A percentile compares a stretch with the other conserved stretches of the same genome.
phyloP scores from a whole-genome alignment of 2,797 vertebrate species.

The Oreochromis mossambicus region DNA sequence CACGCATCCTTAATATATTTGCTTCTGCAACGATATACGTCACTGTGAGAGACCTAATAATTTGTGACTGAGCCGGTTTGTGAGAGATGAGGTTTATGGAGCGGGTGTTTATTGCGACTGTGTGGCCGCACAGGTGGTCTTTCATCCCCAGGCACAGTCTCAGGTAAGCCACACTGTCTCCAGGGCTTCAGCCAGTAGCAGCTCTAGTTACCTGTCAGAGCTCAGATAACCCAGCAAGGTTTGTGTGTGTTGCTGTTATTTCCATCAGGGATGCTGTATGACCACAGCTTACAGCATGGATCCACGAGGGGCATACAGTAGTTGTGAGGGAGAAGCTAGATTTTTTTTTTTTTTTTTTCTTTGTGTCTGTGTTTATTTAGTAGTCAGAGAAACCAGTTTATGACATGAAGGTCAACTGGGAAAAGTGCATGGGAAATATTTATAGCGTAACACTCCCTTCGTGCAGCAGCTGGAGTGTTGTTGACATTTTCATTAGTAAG shows the following conservation, averaged over 20 bases:
- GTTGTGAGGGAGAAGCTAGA: not conserved
- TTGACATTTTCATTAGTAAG: not conserved
- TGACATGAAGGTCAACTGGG: not conserved
- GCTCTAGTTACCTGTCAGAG: conserved; percentile 62
- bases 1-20: not conserved
- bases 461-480: not conserved
- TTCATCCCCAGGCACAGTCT: conserved; percentile 23
- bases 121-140: not conserved
- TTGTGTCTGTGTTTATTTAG: not conserved
- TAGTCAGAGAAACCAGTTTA: not conserved
- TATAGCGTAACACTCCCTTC: not conserved
- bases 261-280: conserved; percentile 23
- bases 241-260: conserved; percentile 56
- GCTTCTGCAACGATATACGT: not conserved
- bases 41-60: not conserved
- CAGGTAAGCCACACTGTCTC: conserved; percentile 24
- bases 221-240: conserved; percentile 60
- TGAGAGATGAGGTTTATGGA: not conserved
- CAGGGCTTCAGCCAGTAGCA: conserved; percentile 16
- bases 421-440: not conserved
- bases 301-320: not conserved
- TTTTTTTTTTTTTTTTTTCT: not conserved
- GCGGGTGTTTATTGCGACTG: not conserved
- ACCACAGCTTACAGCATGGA: not conserved
- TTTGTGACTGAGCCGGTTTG: not conserved